Conservation (phyloP, 1,140 invertebrate species). For the Procambarus clarkii region DNA sequence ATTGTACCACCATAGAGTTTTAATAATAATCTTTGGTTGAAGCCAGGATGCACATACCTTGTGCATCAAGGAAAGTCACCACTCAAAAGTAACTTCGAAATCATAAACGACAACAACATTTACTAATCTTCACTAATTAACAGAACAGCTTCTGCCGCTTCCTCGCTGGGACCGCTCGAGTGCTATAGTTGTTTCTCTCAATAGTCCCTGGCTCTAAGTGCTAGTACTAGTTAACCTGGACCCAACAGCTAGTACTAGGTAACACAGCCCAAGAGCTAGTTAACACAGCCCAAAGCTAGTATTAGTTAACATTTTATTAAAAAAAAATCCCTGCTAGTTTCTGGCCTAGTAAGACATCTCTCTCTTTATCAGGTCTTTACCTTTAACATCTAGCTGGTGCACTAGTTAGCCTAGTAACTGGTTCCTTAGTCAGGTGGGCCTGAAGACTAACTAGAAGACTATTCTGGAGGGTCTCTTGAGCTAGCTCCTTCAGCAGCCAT, state of each 20-base stretch:
- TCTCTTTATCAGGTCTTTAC: not conserved
- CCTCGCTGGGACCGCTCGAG: not conserved
- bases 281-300: too few species aligned
- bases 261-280: too few species aligned
- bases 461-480: not conserved
- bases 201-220: not conserved
- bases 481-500: not conserved
- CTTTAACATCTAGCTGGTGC: not conserved
- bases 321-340: too few species aligned
- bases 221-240: not conserved
- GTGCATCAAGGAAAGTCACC: slow-evolving; percentile 24
- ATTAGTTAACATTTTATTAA: too few species aligned
- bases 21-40: slow-evolving; percentile 29
- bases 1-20: not conserved
- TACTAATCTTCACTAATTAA: slow-evolving; percentile 23
- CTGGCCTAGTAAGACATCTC: too few species aligned
- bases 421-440: not conserved
- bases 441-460: too few species aligned
- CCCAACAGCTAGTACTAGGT: too few species aligned
- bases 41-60: slow-evolving; percentile 27
- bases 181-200: not conserved
- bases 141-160: slow-evolving; percentile 30
- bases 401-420: not conserved
- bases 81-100: not conserved
- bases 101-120: slow-evolving; percentile 36